Evolutionary conservation across 2,113 vertebrate species (phyloP), one percentile per base, ranked within the genome.

Genomic region (Pterocles gutturalis): DNA sequence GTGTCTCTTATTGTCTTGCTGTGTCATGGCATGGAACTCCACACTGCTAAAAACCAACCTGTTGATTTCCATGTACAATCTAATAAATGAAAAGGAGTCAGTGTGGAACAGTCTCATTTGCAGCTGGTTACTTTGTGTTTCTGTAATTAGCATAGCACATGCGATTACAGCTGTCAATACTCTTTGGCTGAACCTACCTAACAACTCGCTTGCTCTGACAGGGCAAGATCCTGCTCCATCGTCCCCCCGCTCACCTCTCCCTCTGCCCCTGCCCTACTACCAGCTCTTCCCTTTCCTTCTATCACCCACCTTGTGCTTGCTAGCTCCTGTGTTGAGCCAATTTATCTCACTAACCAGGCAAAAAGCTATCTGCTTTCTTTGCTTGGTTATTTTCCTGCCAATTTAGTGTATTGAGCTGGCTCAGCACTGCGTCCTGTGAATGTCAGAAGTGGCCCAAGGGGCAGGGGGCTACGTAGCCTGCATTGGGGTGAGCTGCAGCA

Each of bases 41-140:
- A 66, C 0, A 0, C 67, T 34, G 85, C 92, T 97, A 90, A 95
- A 95, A 97, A 58, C 25, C 84, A 91, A 48, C 58, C 33, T 87
- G 72, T 77, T 96, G 20, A 93, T 93, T 92, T 96, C 90, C 83
- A 58, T 96, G 51, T 53, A 33, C 79, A 78, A 88, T 95, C 88
- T 96, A 96, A 95, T 96, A 93, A 90, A 89, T 92, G 94, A 64
- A 70, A 45, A 94, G 29, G 49, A 94, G 71, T 54, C 87, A 78
- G 85, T 93, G 67, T 92, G 85, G 88, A 94, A 92, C 88, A 83
- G 38, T 86, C 76, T 95, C 75, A 77, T 78, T 94, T 92, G 77
- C 95, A 95, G 95, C 90, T 95, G 94, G 89, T 60, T 96, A 62
- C 87, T 95, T 67, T 71, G 76, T 90, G 64, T 73, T 94, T 93